Evolutionary conservation across 1,140 invertebrate genomes (phyloP), one percentile per base, ranked within the genome.

Genomic region (Diprion similis): DNA sequence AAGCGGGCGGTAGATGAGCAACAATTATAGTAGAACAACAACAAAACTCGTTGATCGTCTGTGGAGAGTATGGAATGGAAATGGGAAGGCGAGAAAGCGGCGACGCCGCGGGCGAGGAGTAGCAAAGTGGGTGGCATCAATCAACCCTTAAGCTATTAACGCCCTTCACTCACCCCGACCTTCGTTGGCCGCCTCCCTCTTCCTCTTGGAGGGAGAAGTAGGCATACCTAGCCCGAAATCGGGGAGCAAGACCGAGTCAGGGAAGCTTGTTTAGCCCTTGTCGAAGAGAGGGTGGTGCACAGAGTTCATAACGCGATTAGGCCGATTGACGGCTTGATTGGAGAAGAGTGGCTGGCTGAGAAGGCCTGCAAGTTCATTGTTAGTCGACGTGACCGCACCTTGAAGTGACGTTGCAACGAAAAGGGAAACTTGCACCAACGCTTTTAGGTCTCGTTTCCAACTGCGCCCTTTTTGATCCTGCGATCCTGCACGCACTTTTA

Each of bases 71-170:
- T 37, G 24, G 24, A 37, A 37, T 37, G 24, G 24, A 37, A 37
- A 37, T 37, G 24, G 24, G 24, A 37, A 37, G 24, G 24, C 24
- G 24, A n/a, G 24, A 37, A 37, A 6, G 24, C 2, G 6, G 24
- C 2, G 24, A 37, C 2, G 24, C n/a, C n/a, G 24, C 1, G 24
- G 24, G 24, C 6, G 1, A n/a, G 24, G 24, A 37, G 51, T 59
- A 9, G 6, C 51, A 59, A 59, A 68, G 15, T 45, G 66, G 66
- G 37, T 68, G 17, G 66, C 18, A 19, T 68, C 66, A 8, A 68
- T 68, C 66, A 68, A 68, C 66, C 66, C 37, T 68, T 68, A 68
- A 68, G 66, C 66, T 45, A 68, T 68, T 68, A 68, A 68, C 66
- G 37, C 6, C 15, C 66, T 68, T 45, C 19, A 19, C 18, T 68